Evolutionary conservation across 2,888 invertebrate species (phyloP).

Genomic region (Drosophila pseudotakahashii): DNA sequence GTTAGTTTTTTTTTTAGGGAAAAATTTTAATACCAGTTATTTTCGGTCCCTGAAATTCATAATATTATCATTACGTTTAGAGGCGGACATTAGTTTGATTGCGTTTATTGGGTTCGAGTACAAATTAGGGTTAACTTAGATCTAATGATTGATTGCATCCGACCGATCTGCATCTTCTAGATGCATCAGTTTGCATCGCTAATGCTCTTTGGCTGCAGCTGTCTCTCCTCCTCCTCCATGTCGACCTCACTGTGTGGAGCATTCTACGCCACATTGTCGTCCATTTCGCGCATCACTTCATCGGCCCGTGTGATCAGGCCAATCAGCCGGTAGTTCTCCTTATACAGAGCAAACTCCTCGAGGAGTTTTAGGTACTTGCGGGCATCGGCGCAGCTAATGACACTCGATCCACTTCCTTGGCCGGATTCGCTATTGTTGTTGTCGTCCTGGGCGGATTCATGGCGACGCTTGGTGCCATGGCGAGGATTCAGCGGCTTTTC

Average conservation of each 20-base stretch:
- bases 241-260: too few relatives aligned
- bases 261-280: constrained; percentile 61
- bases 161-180: constrained; percentile 64
- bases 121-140: constrained; percentile 47
- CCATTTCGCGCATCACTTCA: constrained; percentile 79
- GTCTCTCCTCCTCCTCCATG: not conserved
- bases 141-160: constrained; percentile 68
- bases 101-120: constrained; percentile 60
- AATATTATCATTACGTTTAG: too few relatives aligned
- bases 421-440: constrained; percentile 49
- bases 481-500: constrained; percentile 42
- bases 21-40: too few relatives aligned
- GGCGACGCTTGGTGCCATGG: constrained; percentile 37
- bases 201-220: constrained; percentile 44
- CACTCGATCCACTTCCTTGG: constrained; percentile 19
- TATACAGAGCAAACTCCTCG: constrained; percentile 81
- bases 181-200: constrained; percentile 43
- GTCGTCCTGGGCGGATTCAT: constrained; percentile 47
- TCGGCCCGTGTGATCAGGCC: constrained; percentile 81
- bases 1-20: too few relatives aligned
- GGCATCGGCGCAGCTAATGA: constrained; percentile 74
- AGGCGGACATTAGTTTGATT: constrained; percentile 10
- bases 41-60: too few relatives aligned
- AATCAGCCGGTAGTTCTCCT: constrained; percentile 81
- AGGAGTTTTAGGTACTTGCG: constrained; percentile 81